phyloP scores from a whole-genome alignment of 2,888 invertebrate species.

The Camponotus fellah region DNA sequence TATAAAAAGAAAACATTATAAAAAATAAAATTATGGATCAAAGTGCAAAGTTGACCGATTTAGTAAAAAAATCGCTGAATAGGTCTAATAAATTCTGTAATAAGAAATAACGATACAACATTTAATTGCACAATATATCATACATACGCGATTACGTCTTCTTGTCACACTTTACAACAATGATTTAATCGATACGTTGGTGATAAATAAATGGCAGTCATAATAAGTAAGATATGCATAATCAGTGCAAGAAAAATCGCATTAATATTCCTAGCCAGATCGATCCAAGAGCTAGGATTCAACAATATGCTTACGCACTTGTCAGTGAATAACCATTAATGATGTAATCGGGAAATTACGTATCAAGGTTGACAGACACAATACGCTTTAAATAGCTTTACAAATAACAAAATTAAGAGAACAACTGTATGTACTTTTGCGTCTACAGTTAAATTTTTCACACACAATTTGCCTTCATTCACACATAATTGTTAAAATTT shows the following conservation, averaged over 20 bases:
- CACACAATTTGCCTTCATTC: neutral
- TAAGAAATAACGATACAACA: neutral
- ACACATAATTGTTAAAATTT: neutral
- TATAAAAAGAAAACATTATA: neutral
- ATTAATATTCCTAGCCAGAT: slow-evolving; percentile 3
- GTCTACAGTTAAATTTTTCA: neutral
- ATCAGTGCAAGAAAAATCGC: neutral
- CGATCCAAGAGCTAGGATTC: neutral
- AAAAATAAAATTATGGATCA: neutral
- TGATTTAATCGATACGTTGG: neutral
- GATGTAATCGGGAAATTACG: slow-evolving; percentile 63
- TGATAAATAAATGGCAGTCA: neutral
- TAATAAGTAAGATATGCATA: neutral
- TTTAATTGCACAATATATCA: neutral
- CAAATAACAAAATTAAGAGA: slow-evolving; percentile 22
- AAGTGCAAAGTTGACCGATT: neutral
- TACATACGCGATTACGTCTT: neutral
- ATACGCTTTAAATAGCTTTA: slow-evolving; percentile 42
- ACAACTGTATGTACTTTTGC: neutral
- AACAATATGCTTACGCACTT: slow-evolving; percentile 8
- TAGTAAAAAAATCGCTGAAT: neutral
- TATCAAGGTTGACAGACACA: slow-evolving; percentile 57
- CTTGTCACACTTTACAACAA: neutral
- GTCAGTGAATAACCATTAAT: slow-evolving; percentile 32
- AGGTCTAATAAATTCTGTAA: neutral